These are phyloP conservation scores for Dasysyrphus tricinctus DNA, from an alignment of 2,888 invertebrate species.

Conservation along the genomic window DNA sequence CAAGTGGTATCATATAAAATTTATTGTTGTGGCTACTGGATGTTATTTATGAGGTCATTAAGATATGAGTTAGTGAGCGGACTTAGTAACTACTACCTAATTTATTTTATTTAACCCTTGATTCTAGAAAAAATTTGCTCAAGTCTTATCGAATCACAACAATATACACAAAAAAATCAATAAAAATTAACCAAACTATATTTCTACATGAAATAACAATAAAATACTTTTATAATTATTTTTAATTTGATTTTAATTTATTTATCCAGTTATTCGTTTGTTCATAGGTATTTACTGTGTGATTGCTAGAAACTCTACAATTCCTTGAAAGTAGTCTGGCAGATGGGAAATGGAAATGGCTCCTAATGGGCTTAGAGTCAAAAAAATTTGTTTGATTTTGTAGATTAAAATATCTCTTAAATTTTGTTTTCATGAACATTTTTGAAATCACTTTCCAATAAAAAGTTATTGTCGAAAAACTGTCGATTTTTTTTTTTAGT, in stretches of 20 bases:
- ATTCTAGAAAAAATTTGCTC: background rate
- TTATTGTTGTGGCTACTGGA: constrained; percentile 3
- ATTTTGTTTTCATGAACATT: too few species aligned
- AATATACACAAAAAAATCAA: background rate
- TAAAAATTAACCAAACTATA: background rate
- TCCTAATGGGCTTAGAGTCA: too few species aligned
- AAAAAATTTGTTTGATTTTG: too few species aligned
- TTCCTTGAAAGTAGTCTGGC: too few species aligned
- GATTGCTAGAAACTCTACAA: too few species aligned
- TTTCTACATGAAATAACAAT: background rate
- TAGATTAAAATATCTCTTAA: too few species aligned
- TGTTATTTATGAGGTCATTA: background rate
- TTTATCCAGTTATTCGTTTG: background rate
- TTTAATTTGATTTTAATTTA: background rate
- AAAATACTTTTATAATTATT: background rate
- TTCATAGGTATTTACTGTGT: too few species aligned
- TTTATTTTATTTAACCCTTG: background rate
- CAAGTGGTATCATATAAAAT: constrained; percentile 14
- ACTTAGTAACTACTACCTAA: background rate
- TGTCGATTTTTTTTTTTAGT: too few species aligned
- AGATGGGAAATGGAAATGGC: too few species aligned
- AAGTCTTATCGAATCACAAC: background rate
- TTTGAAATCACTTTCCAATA: too few species aligned
- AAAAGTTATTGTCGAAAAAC: too few species aligned
- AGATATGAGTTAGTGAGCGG: constrained; percentile 7